Evolutionary conservation across 2,113 vertebrate genomes (phyloP), one percentile per base, ranked within the genome.

Genomic region (Sylvilagus bachmani): DNA sequence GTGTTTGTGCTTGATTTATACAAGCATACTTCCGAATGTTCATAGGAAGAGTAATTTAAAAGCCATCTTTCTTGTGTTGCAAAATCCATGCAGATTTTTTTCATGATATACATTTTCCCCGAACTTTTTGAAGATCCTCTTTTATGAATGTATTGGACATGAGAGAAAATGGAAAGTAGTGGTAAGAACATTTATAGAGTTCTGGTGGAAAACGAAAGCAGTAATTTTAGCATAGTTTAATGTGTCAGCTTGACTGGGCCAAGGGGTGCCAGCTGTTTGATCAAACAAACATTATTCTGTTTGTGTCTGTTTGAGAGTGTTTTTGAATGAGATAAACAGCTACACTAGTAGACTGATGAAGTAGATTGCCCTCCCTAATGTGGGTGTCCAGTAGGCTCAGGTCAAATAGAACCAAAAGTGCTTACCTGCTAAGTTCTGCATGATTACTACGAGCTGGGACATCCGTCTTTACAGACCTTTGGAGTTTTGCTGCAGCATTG

Each of bases 151-250:
- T 6, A 44, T 44, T 44, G 44, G 44, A 44, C 44, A 38, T 69
- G 58, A 74, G 5, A 67, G 12, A 17, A 66, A 79, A 38, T 83
- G 25, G 24, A 64, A 77, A 89, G 27, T 83, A 51, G 21, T 79
- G 29, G 11, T 70, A 80, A 55, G 19, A 86, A 62, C 61, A n/a
- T 64, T 91, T 93, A 49, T 29, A 51, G 8, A 96, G 31, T 78
- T 75, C 44, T 90, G 10, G 5, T 87, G 13, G n/a, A 55, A 73
- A 95, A 82, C 81, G 25, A 93, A 95, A 90, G 6, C 58, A 85
- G 22, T 55, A 38, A 44, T 87, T 67, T 93, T 62, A 5, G 87
- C 86, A 93, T 86, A 36, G 62, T 83, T 86, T 92, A 75, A 71
- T 58, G 10, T 86, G 38, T 58, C 9, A 78, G 4, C 44, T 66